A percentile compares a stretch with the other conserved stretches of the same genome.
Conservation (phyloP, 2,888 invertebrate species). For the Amiota mariae region DNA sequence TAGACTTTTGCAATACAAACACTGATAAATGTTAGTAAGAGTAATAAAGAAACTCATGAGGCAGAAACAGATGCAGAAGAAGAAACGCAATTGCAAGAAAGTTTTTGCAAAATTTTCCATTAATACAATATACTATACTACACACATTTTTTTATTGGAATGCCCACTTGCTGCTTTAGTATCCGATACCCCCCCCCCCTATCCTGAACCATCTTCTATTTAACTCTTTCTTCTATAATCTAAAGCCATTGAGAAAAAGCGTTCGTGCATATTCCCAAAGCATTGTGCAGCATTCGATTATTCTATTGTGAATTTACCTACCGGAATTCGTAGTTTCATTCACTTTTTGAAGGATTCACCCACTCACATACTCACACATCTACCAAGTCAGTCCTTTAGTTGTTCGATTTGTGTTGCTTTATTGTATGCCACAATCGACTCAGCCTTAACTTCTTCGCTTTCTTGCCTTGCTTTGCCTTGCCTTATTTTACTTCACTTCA, state of each 20-base stretch:
- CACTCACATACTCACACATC: background rate
- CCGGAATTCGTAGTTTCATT: constrained; percentile 11
- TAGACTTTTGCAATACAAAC: background rate
- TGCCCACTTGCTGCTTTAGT: constrained; percentile 5
- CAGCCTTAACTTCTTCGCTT: no score
- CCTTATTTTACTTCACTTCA: background rate
- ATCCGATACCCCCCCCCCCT: background rate
- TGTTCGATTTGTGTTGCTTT: constrained; percentile 16
- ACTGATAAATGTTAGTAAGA: constrained; percentile 8
- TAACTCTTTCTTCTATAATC: background rate
- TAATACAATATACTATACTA: constrained; percentile 24
- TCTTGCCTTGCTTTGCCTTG: background rate
- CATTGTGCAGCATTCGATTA: constrained; percentile 24
- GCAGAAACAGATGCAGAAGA: constrained; percentile 1
- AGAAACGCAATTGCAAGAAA: background rate
- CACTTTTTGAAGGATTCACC: background rate
- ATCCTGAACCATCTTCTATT: background rate
- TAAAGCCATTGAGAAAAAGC: constrained; percentile 22
- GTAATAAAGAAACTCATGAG: background rate
- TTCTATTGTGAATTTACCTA: constrained; percentile 22
- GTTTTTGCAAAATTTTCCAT: constrained; percentile 14
- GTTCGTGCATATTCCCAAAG: constrained; percentile 27
- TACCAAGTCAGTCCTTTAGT: background rate
- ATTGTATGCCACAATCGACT: constrained; percentile 8
- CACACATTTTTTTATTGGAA: background rate